Evolutionary conservation across 30 jellyfish, hydroid and myxozoan species (phyloP).

Genomic region (Turritopsis rubra): DNA sequence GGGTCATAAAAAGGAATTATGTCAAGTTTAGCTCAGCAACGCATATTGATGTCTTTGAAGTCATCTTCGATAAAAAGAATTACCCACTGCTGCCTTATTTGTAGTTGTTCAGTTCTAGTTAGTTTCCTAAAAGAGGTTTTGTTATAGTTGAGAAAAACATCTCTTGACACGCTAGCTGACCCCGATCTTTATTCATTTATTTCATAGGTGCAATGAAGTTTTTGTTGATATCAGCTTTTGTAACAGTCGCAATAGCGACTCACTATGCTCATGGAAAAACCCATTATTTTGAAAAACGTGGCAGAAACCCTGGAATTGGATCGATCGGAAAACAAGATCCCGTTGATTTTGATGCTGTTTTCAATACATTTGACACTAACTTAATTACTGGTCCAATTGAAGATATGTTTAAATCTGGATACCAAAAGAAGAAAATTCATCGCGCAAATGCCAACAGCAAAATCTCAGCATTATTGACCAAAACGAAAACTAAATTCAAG

Average conservation of each 20-base stretch:
- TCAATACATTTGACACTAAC: not conserved
- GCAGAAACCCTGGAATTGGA: not conserved
- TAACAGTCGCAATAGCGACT: not conserved
- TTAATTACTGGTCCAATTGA: not conserved
- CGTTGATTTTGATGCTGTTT: not conserved
- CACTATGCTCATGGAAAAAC: not conserved
- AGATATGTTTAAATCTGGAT: not conserved
- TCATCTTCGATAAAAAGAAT: too few relatives aligned
- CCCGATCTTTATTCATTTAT: not conserved
- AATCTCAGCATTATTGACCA: not conserved
- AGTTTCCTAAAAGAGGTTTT: too few relatives aligned
- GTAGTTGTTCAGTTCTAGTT: too few relatives aligned
- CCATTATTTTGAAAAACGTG: not conserved
- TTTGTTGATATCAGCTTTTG: not conserved
- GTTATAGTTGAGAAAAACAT: too few relatives aligned
- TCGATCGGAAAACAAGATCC: not conserved
- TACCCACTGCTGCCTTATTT: too few relatives aligned
- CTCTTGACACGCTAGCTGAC: too few relatives aligned
- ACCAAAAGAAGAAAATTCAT: not conserved
- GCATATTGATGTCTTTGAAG: too few relatives aligned
- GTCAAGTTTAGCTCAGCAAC: too few relatives aligned
- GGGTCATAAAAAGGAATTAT: too few relatives aligned
- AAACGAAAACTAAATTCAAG: not conserved
- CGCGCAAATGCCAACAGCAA: not conserved
- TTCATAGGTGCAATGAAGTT: not conserved